These are phyloP conservation scores for Alentia gelatinosa DNA, from an alignment of 2,888 invertebrate species.

Conservation along the genomic window DNA sequence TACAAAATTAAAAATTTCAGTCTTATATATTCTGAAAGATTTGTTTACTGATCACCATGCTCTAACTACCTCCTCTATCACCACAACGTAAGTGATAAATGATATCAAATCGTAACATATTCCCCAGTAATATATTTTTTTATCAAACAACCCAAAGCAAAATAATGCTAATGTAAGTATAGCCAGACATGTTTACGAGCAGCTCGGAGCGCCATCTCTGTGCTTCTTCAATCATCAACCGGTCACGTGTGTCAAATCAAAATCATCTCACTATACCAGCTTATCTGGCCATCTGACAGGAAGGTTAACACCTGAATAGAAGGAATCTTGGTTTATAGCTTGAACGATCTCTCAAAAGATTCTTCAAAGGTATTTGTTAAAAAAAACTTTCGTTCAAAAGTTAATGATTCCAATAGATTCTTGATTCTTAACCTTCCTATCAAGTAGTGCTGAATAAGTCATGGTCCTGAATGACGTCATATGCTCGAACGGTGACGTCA, in stretches of 20 bases:
- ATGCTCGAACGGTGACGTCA: background rate
- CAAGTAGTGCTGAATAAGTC: background rate
- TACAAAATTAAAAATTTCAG: too few relatives aligned
- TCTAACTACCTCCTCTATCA: too few relatives aligned
- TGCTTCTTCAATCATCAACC: background rate
- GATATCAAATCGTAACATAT: background rate
- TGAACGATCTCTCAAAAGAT: too few relatives aligned
- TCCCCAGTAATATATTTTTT: background rate
- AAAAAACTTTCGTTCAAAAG: too few relatives aligned
- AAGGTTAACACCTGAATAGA: too few relatives aligned
- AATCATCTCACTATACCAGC: too few relatives aligned
- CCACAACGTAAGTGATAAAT: too few relatives aligned
- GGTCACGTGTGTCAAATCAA: background rate
- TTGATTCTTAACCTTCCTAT: background rate
- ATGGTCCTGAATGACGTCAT: background rate
- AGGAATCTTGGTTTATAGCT: too few relatives aligned
- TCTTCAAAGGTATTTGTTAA: too few relatives aligned
- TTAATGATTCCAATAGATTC: too few relatives aligned
- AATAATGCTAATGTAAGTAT: slow-evolving; percentile 31
- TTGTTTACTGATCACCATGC: too few relatives aligned
- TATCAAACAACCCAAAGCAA: background rate
- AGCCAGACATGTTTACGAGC: background rate
- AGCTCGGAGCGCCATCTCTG: background rate
- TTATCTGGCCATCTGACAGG: background rate
- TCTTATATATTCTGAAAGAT: too few relatives aligned